Base-by-base conservation (phyloP, 2,797 vertebrate species). In the Hemitrygon akajei region DNA sequence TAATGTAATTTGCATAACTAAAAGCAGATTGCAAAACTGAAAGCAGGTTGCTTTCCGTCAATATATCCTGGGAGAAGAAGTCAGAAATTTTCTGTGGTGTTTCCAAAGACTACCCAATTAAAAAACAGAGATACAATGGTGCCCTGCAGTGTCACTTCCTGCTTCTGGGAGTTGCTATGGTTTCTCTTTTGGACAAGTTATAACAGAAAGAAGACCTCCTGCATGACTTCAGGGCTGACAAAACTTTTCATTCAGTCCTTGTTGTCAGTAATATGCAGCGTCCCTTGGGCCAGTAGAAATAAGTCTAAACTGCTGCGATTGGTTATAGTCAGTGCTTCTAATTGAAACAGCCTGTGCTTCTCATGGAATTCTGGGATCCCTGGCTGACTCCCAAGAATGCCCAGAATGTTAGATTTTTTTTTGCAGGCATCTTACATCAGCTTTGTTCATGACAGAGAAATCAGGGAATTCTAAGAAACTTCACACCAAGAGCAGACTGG, bases 371-470 rank as follows among this genome's bases (percentile, higher is more conserved):
- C 97, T 97, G 97, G 98, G 98, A 97, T 96, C 97, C 96, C 96
- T 97, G 97, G 98, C 97, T 27, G 94, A 95, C 93, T 95, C 96
- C 97, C 97, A 97, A 96, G 97, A 97, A 97, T 97, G 96, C 80
- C 94, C 97, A 98, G 97, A 96, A 96, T 98, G 97, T 95, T 95
- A 97, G 22, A n/a, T 89, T 94, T 94, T 94, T 95, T 96, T 95
- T 96, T 96, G 96, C 96, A 97, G 96, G 96, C 97, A 97, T 98
- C 98, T 99, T 98, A 98, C 98, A 98, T 98, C 98, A 99, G 98
- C 98, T 97, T 96, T 95, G 94, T 94, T 94, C 93, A 94, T 77
- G 93, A 95, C 94, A 94, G 94, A 95, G 94, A 91, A 95, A 95
- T 94, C 95, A 95, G 81, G 94, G 94, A 94, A 94, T 95, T 94